Evolutionary conservation across 1,140 invertebrate genomes (phyloP), one percentile per base, ranked within the genome.

Genomic region (Bombus picipes): DNA sequence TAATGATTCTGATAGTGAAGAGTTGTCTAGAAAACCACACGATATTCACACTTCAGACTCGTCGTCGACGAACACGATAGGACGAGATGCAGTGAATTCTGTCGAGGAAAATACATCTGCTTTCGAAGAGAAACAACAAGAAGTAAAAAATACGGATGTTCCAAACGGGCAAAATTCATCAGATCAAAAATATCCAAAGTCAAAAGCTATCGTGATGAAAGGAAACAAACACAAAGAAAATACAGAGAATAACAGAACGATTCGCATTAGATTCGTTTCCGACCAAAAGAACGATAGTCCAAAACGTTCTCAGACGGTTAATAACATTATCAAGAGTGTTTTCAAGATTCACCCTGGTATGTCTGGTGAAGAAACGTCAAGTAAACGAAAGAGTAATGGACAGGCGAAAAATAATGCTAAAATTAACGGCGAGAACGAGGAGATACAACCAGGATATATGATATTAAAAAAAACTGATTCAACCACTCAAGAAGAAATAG

Each of bases 291-390:
- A 78, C 1, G 92, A 93, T 9, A 93, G 89, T 57, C 92, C 92
- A n/a, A 93, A 92, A 70, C 91, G 91, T 41, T 84, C 89, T 32
- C 93, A 94, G 47, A 92, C 91, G 0, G 88, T 94, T 25, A 94
- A 94, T 22, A 93, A 89, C 77, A 92, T 94, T 66, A 92, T 93
- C 10, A 93, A 94, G 53, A 94, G 86, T 62, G 92, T 94, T 8
- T 93, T 94, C 59, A 94, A 93, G 47, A 92, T 91, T 34, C 87
- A 91, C 18, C 92, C 92, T 22, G 86, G 91, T 37, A 72, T 81
- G 15, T 90, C 85, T 1, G 83, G 80, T 0, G 92, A 93, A 0
- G 87, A 88, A 57, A 73, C 86, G 25, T 80, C 87, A 18, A 83
- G 68, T 32, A 93, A 90, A 43, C 87, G 85, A 39, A 93, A 92